Percentiles rank a stretch among this genome's conserved stretches.
phyloP scores from a whole-genome alignment of 2,113 vertebrate species.

The Lagopus muta region DNA sequence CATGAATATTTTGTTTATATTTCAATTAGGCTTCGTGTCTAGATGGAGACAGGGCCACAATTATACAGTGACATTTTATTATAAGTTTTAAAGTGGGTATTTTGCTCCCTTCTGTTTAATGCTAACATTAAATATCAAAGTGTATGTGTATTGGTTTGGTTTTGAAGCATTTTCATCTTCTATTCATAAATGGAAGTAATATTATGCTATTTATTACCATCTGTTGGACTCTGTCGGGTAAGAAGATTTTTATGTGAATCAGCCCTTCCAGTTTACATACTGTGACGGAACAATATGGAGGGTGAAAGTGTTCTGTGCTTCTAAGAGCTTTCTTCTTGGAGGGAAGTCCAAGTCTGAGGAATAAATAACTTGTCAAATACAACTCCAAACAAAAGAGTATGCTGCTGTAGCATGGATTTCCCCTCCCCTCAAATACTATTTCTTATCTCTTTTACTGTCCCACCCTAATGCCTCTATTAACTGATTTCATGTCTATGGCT shows the following conservation, averaged over 20 bases:
- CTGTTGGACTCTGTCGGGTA: not conserved
- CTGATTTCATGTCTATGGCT: not conserved
- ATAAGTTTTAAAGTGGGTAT: not conserved
- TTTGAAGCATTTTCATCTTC: slow-evolving; percentile 5
- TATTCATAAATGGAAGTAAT: not conserved
- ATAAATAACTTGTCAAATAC: not conserved
- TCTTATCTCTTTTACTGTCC: not conserved
- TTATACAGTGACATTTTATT: not conserved
- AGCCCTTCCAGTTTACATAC: not conserved
- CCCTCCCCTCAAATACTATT: not conserved
- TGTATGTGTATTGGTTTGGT: not conserved
- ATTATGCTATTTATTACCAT: not conserved
- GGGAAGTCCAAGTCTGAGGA: not conserved
- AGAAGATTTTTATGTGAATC: not conserved
- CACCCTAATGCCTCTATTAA: not conserved
- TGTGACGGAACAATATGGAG: not conserved
- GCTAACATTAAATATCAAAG: not conserved
- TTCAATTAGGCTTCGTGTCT: slow-evolving; percentile 17
- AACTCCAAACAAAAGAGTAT: not conserved
- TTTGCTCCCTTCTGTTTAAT: not conserved
- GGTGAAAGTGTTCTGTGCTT: not conserved
- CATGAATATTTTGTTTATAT: not conserved
- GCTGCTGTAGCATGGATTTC: not conserved
- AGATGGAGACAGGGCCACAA: not conserved
- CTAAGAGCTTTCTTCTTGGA: not conserved